phyloP scores from a whole-genome alignment of 2,797 vertebrate genomes.

The Masticophis lateralis region DNA sequence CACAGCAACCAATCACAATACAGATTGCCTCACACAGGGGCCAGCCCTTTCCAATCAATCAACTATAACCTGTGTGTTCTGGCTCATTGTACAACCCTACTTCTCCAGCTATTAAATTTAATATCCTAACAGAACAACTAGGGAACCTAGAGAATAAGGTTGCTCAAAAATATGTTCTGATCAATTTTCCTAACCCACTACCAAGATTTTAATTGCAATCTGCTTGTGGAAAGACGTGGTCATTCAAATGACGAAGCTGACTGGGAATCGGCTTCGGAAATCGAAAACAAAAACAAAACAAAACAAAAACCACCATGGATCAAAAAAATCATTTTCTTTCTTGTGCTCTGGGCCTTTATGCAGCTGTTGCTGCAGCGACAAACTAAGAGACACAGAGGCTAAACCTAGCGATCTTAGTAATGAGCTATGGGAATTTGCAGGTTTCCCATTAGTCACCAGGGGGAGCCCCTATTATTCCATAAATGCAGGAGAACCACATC shows the following conservation, averaged over 20 bases:
- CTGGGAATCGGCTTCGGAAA: background rate
- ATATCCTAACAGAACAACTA: background rate
- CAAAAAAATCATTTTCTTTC: background rate
- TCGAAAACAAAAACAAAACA: background rate
- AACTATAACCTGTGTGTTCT: too few relatives aligned
- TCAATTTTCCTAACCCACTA: background rate
- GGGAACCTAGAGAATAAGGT: background rate
- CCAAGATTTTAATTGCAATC: background rate
- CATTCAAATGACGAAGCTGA: background rate
- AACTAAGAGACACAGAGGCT: background rate
- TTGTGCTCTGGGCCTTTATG: background rate
- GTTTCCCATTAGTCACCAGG: slow-evolving; percentile 73
- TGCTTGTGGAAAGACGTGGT: background rate
- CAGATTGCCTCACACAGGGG: too few relatives aligned
- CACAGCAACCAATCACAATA: too few relatives aligned
- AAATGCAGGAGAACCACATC: slow-evolving; percentile 40
- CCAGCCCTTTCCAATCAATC: too few relatives aligned
- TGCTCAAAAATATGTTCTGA: background rate
- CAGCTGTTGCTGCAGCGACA: rapidly evolving
- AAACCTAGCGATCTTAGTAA: slow-evolving; percentile 41
- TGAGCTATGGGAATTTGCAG: slow-evolving; percentile 64
- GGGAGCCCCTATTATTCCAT: slow-evolving; percentile 71
- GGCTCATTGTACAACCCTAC: too few relatives aligned
- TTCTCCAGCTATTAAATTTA: too few relatives aligned
- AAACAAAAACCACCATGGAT: background rate